Conservation (phyloP, 2,888 invertebrate species). For the Trichopoda pennipes region DNA sequence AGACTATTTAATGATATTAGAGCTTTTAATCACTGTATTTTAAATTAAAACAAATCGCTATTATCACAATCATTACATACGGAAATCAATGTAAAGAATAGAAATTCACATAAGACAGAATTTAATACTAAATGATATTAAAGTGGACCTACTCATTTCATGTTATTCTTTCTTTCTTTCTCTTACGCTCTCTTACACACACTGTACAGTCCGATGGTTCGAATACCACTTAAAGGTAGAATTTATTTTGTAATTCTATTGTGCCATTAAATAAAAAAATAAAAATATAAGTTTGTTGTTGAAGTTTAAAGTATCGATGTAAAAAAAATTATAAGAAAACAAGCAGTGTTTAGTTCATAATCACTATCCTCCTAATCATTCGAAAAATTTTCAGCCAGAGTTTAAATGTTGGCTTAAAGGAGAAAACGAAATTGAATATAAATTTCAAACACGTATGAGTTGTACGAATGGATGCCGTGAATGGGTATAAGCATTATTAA, state of each 20-base stretch:
- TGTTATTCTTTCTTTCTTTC: not conserved
- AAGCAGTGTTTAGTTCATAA: not conserved
- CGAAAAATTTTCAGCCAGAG: constrained; percentile 21
- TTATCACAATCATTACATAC: constrained; percentile 20
- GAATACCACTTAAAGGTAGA: too few species aligned
- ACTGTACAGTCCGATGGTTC: too few species aligned
- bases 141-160: not conserved
- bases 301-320: constrained; percentile 13
- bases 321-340: not conserved
- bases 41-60: constrained; percentile 28
- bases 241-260: not conserved
- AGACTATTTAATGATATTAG: constrained; percentile 25
- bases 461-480: constrained; percentile 17
- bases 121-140: constrained; percentile 39
- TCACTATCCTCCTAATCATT: constrained; percentile 14
- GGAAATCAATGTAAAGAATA: constrained; percentile 55
- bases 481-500: constrained; percentile 26
- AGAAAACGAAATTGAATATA: constrained; percentile 4
- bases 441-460: constrained; percentile 60
- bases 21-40: constrained; percentile 59
- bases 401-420: constrained; percentile 8
- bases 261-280: constrained; percentile 37
- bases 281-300: constrained; percentile 37
- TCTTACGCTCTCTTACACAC: too few species aligned
- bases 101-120: constrained; percentile 1